A percentile compares a stretch with the other conserved stretches of the same genome.
phyloP scores from a whole-genome alignment of 2,113 vertebrate genomes.

The Calyptomena viridis region DNA sequence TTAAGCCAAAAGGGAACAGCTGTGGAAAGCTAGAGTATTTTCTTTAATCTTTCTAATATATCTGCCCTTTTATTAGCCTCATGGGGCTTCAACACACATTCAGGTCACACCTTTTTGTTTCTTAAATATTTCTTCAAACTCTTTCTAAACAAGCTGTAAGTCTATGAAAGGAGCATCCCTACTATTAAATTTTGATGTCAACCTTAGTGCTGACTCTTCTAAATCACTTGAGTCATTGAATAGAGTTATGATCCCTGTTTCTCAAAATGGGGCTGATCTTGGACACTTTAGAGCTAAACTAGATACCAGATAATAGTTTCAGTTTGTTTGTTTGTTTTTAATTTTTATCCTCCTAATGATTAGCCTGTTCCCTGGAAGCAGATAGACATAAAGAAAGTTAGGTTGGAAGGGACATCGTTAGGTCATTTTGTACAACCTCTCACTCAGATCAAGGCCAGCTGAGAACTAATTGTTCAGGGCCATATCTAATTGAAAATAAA shows the following conservation, averaged over 20 bases:
- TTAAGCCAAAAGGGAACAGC: not conserved
- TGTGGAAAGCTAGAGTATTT: not conserved
- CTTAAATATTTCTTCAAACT: not conserved
- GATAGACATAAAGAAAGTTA: not conserved
- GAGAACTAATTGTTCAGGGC: not conserved
- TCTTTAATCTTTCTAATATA: not conserved
- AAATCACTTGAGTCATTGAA: not conserved
- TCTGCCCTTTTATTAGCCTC: not conserved
- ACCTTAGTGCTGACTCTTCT: not conserved
- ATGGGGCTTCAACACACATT: not conserved
- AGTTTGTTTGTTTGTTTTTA: too few species aligned
- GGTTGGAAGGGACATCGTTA: not conserved
- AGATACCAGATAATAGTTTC: not conserved
- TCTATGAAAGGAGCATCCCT: not conserved
- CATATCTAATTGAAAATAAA: not conserved
- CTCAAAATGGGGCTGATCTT: not conserved
- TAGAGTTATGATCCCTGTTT: not conserved
- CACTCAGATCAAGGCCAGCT: not conserved
- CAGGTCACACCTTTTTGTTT: not conserved
- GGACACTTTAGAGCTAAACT: not conserved
- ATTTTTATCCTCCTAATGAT: not conserved
- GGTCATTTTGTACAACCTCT: not conserved
- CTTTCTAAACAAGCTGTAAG: not conserved
- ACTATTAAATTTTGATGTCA: not conserved
- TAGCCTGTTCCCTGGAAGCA: not conserved